Evolutionary conservation across 2,113 vertebrate species (phyloP).

Genomic region (Scytalopus superciliaris): DNA sequence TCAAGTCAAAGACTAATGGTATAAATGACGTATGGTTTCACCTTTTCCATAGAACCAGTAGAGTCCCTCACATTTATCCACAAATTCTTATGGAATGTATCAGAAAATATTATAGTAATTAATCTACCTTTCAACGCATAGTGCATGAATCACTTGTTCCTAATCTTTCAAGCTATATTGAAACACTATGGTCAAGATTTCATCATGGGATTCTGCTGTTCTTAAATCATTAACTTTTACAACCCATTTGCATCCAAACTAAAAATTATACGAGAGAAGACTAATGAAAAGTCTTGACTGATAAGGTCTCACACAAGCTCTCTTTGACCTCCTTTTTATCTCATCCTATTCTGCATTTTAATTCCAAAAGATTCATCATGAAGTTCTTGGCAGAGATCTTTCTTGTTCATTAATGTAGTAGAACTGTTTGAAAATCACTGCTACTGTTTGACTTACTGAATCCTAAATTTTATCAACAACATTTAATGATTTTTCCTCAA

Average conservation of each 20-base stretch:
- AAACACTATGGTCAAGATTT: not conserved
- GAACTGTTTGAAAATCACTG: not conserved
- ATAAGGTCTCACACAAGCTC: not conserved
- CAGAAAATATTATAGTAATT: not conserved
- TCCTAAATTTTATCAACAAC: not conserved
- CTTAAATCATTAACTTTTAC: conserved; percentile 42
- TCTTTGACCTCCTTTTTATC: not conserved
- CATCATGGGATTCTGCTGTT: not conserved
- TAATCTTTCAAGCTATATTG: not conserved
- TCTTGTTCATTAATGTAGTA: not conserved
- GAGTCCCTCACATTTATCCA: not conserved
- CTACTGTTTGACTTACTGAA: not conserved
- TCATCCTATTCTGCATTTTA: not conserved
- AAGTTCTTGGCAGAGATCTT: not conserved
- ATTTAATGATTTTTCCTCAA: not conserved
- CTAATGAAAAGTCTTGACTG: conserved; percentile 3
- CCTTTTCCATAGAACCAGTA: not conserved
- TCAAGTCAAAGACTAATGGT: not conserved
- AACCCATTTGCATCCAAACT: not conserved
- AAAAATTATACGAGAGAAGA: not conserved
- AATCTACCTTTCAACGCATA: not conserved
- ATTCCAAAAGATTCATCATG: not conserved
- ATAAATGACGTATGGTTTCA: not conserved
- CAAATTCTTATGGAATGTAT: not conserved
- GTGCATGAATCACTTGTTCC: not conserved